Percentiles rank a stretch among this genome's conserved stretches.
These are phyloP conservation scores for Telmatherina bonti DNA, from an alignment of 2,797 vertebrate species.

Conservation along the genomic window DNA sequence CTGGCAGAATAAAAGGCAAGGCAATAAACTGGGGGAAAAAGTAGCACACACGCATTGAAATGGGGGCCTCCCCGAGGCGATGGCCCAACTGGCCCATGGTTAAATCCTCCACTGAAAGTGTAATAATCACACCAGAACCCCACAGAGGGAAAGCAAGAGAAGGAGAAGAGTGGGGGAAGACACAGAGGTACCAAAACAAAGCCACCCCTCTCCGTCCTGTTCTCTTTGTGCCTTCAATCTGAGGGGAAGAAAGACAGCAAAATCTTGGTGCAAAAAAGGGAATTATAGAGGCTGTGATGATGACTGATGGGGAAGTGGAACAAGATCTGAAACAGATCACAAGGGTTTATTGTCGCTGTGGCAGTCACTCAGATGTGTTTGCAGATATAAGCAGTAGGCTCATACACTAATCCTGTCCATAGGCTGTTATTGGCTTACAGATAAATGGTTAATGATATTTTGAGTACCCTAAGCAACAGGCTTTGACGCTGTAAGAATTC, in stretches of 20 bases:
- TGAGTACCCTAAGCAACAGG: conserved; percentile 45
- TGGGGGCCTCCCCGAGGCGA: conserved; percentile 87
- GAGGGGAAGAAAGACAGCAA: conserved; percentile 55
- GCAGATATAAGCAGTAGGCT: conserved; percentile 67
- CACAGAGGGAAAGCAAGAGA: conserved; percentile 74
- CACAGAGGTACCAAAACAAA: conserved; percentile 83
- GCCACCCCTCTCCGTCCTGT: conserved; percentile 79
- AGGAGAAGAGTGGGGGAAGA: conserved; percentile 64
- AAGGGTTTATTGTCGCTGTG: conserved; percentile 71
- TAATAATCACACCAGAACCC: conserved; percentile 88
- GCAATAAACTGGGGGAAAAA: conserved; percentile 86
- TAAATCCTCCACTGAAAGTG: conserved; percentile 90
- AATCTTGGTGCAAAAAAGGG: conserved; percentile 68
- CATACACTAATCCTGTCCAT: conserved; percentile 72
- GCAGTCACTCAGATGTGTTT: conserved; percentile 73
- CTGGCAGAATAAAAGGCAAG: conserved; percentile 88
- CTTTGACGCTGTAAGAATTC: conserved; percentile 43
- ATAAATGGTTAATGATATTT: conserved; percentile 66
- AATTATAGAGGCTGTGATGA: conserved; percentile 79
- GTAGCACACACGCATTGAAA: conserved; percentile 85
- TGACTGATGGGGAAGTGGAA: conserved; percentile 70
- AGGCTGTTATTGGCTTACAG: conserved; percentile 43
- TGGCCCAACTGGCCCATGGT: conserved; percentile 89
- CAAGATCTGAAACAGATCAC: conserved; percentile 76
- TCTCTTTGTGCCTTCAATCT: conserved; percentile 81